Evolutionary conservation across 1,140 invertebrate species (phyloP).

Genomic region (Leptestheria dahalacensis): DNA sequence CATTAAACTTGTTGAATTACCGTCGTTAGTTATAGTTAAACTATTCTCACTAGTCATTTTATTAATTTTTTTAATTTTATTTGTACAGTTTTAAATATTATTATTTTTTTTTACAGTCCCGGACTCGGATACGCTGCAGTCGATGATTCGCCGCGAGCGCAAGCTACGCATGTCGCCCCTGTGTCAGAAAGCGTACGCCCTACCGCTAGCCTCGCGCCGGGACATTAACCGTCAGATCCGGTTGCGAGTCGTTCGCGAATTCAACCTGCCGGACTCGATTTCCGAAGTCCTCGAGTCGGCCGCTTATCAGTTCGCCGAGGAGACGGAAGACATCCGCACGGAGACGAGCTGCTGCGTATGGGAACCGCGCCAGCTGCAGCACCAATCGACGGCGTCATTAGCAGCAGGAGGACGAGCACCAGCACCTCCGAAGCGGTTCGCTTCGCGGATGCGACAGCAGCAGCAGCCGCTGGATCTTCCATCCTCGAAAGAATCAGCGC

Average conservation of each 20-base stretch:
- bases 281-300: conserved; percentile 56
- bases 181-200: conserved; percentile 54
- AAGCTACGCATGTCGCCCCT: conserved; percentile 64
- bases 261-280: conserved; percentile 80
- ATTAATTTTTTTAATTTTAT: background rate
- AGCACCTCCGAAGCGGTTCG: background rate
- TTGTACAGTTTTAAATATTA: background rate
- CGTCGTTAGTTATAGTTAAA: conserved; percentile 8
- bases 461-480: conserved; percentile 2
- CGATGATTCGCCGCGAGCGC: conserved; percentile 71
- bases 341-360: background rate
- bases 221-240: conserved; percentile 64
- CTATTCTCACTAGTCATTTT: too few species aligned
- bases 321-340: background rate
- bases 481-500: conserved; percentile 34
- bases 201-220: conserved; percentile 56
- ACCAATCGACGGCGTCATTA: too few species aligned
- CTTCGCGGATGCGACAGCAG: background rate
- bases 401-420: background rate
- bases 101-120: conserved; percentile 38
- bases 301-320: conserved; percentile 10
- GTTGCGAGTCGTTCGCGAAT: conserved; percentile 77
- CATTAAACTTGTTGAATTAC: too few species aligned
- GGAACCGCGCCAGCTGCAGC: background rate
- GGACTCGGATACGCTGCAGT: conserved; percentile 52